Percentiles rank a stretch among this genome's conserved stretches.
Conservation (phyloP, 2,113 vertebrate genomes). For the Egretta garzetta region DNA sequence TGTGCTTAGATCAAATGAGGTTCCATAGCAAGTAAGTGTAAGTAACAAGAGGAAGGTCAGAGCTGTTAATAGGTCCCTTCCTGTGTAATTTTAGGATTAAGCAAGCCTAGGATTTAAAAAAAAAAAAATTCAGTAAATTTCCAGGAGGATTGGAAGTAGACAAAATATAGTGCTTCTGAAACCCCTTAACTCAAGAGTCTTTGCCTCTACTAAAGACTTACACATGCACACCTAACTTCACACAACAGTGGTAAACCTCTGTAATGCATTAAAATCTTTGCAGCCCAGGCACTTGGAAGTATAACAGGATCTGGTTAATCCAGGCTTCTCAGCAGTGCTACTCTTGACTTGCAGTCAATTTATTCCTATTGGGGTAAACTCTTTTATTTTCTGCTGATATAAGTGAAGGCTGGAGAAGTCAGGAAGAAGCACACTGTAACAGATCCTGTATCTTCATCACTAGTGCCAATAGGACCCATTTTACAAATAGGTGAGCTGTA, state of each 20-base stretch:
- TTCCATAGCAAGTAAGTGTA: background rate
- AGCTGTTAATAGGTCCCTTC: background rate
- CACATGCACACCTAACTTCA: background rate
- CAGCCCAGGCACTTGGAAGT: background rate
- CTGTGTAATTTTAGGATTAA: background rate
- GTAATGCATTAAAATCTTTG: background rate
- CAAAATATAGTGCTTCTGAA: background rate
- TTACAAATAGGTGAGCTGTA: background rate
- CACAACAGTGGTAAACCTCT: background rate
- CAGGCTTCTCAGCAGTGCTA: background rate
- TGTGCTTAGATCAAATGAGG: background rate
- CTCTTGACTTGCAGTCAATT: background rate
- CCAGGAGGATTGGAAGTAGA: background rate
- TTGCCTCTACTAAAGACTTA: background rate
- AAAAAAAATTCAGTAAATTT: background rate
- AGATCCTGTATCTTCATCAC: background rate
- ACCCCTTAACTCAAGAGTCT: background rate
- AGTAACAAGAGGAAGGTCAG: background rate
- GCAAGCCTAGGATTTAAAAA: background rate
- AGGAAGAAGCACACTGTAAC: background rate
- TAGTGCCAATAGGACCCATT: background rate
- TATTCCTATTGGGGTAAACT: background rate
- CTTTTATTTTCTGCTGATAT: background rate
- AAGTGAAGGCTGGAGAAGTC: background rate
- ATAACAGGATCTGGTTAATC: background rate